Evolutionary conservation across 2,797 vertebrate genomes (phyloP).

Genomic region (Pangasius macronema): DNA sequence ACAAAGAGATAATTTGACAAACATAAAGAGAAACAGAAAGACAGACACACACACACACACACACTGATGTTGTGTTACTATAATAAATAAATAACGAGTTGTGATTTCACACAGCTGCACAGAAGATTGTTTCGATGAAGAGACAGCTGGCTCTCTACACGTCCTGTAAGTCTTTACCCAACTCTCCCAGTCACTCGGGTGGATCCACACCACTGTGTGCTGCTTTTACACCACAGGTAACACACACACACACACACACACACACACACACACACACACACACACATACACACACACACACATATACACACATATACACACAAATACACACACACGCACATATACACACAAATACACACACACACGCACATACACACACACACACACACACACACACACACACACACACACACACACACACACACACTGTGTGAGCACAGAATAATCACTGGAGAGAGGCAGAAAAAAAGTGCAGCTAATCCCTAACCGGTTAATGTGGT

Average conservation of each 20-base stretch:
- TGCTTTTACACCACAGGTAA: constrained; percentile 77
- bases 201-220: constrained; percentile 85
- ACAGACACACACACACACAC: constrained; percentile 70
- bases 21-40: too few relatives aligned
- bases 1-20: too few relatives aligned
- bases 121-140: constrained; percentile 85
- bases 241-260: not conserved
- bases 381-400: too few relatives aligned
- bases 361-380: too few relatives aligned
- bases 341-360: too few relatives aligned
- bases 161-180: constrained; percentile 91
- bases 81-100: not conserved
- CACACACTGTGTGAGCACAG: not conserved
- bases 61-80: constrained; percentile 46
- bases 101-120: constrained; percentile 35
- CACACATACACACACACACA: too few relatives aligned
- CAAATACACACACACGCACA: not conserved
- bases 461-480: not conserved
- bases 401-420: too few relatives aligned
- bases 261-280: not conserved
- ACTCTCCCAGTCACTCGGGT: constrained; percentile 90
- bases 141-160: constrained; percentile 89
- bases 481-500: not conserved
- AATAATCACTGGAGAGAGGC: not conserved
- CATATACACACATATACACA: not conserved